A percentile compares a stretch with the other conserved stretches of the same genome.
phyloP scores from a whole-genome alignment of 2,888 invertebrate species.

The Monoplex corrugatus region DNA sequence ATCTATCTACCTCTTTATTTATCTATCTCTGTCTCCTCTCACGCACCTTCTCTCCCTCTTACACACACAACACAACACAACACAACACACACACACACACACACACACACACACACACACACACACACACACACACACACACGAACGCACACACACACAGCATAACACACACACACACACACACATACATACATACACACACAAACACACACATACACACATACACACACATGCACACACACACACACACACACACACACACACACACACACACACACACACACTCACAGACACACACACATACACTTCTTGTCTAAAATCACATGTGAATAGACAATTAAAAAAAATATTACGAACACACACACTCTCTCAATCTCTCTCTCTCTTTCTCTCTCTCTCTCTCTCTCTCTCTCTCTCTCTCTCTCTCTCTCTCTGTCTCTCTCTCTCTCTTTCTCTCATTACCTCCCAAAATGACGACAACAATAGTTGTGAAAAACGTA shows the following conservation, averaged over 20 bases:
- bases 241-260: too few species aligned
- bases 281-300: neutral
- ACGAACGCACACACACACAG: slow-evolving; percentile 7
- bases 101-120: neutral
- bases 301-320: too few species aligned
- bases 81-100: neutral
- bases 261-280: neutral
- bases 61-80: neutral
- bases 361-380: neutral
- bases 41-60: too few species aligned
- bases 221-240: neutral
- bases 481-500: too few species aligned
- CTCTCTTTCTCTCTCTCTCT: neutral
- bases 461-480: too few species aligned
- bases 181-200: slow-evolving; percentile 17
- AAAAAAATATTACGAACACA: neutral
- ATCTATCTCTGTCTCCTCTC: too few species aligned
- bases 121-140: neutral
- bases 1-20: too few species aligned
- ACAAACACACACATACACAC: neutral
- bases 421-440: neutral
- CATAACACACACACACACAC: neutral
- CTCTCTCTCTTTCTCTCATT: neutral
- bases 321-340: neutral
- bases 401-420: neutral